Evolutionary conservation across 2,888 invertebrate species (phyloP).

Genomic region (Dryococelus australis): DNA sequence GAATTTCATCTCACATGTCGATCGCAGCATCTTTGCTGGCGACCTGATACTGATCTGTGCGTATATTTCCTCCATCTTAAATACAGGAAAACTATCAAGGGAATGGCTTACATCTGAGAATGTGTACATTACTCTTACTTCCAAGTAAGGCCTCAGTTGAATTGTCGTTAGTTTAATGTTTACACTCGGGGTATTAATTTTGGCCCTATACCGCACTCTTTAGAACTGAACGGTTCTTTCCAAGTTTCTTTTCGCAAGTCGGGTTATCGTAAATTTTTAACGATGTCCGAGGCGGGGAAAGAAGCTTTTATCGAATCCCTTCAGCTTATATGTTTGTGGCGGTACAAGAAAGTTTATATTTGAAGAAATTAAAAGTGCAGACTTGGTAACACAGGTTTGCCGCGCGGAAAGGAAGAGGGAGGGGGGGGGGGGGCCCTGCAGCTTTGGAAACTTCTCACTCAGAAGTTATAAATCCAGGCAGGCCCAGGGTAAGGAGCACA

Average conservation of each 20-base stretch:
- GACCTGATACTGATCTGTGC: too few relatives aligned
- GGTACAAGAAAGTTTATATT: background rate
- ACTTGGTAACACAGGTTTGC: background rate
- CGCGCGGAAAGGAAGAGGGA: background rate
- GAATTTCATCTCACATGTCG: too few relatives aligned
- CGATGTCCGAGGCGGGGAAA: background rate
- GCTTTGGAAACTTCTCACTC: conserved; percentile 3
- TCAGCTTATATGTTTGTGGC: background rate
- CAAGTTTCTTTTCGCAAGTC: background rate
- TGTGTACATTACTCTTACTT: too few relatives aligned
- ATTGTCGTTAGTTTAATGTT: too few relatives aligned
- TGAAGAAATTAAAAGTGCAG: background rate
- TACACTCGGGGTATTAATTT: too few relatives aligned
- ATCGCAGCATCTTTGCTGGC: too few relatives aligned
- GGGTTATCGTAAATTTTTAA: background rate
- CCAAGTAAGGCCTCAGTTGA: too few relatives aligned
- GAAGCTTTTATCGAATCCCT: background rate
- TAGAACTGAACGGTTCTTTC: too few relatives aligned
- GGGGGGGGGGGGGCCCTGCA: background rate
- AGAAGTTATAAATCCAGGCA: background rate
- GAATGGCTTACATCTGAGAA: too few relatives aligned
- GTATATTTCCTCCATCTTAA: too few relatives aligned
- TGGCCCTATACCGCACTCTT: too few relatives aligned
- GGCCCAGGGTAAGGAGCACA: background rate
- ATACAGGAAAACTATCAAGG: too few relatives aligned